These are phyloP conservation scores for Tinea pellionella DNA, from an alignment of 2,888 invertebrate genomes.

Conservation along the genomic window DNA sequence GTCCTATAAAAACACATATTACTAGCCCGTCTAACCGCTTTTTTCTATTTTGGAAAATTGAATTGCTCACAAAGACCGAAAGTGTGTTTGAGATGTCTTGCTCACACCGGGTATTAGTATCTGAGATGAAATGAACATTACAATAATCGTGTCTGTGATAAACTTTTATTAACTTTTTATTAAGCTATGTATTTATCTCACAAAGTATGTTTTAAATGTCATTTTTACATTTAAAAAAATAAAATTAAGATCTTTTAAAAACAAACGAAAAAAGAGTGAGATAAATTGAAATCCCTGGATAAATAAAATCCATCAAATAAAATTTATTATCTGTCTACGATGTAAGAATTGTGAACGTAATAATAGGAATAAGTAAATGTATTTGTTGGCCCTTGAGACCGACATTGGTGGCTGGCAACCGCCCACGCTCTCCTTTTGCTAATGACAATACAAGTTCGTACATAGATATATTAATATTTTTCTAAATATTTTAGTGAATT, in stretches of 20 bases:
- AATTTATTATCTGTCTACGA: neutral
- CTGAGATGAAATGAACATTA: neutral
- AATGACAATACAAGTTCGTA: neutral
- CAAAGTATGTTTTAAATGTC: too few relatives aligned
- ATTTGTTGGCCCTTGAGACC: constrained; percentile 8
- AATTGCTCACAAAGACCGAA: neutral
- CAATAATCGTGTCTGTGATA: neutral
- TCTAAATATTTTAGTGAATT: too few relatives aligned
- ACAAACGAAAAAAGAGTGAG: neutral
- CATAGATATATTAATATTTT: too few relatives aligned
- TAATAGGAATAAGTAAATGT: constrained; percentile 2
- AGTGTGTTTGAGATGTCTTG: neutral
- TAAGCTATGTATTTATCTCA: too few relatives aligned
- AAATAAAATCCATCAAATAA: neutral
- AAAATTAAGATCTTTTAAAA: neutral
- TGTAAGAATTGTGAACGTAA: neutral
- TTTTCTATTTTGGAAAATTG: neutral
- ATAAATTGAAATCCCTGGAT: neutral
- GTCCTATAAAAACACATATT: neutral
- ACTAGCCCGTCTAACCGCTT: neutral
- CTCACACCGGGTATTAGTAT: neutral
- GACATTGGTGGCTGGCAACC: neutral
- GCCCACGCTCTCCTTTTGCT: neutral
- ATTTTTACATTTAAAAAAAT: too few relatives aligned
- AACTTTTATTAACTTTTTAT: neutral